These are phyloP conservation scores for Phyllostomus hastatus DNA, from an alignment of 2,113 vertebrate species.

Conservation along the genomic window DNA sequence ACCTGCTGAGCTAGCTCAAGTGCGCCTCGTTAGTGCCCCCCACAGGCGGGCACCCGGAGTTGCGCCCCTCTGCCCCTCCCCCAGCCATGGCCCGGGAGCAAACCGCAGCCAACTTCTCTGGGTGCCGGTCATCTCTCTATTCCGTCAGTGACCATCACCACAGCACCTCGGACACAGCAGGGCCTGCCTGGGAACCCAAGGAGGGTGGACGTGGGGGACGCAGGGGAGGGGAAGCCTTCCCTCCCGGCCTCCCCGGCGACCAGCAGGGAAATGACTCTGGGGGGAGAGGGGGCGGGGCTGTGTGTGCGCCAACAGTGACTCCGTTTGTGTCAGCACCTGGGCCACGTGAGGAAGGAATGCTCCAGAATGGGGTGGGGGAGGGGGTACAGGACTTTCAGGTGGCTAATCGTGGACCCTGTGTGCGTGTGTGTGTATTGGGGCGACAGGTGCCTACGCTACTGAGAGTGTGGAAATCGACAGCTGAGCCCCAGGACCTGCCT, in stretches of 20 bases:
- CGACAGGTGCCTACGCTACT: not conserved
- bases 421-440: not conserved
- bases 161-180: slow-evolving; percentile 50
- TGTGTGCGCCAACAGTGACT: not conserved
- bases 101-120: not conserved
- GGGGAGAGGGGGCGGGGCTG: too few relatives aligned
- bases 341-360: not conserved
- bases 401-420: not conserved
- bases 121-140: slow-evolving; percentile 48
- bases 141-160: slow-evolving; percentile 21
- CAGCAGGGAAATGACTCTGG: not conserved
- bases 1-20: too few relatives aligned
- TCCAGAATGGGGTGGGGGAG: not conserved
- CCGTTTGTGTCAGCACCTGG: not conserved
- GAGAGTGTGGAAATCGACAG: slow-evolving; percentile 10
- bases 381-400: not conserved
- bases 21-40: not conserved
- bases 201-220: not conserved
- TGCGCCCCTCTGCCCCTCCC: not conserved
- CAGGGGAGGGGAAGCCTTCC: not conserved
- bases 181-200: slow-evolving; percentile 15
- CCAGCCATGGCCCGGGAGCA: not conserved
- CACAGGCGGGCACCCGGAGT: accelerated
- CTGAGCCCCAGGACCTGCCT: slow-evolving; percentile 60
- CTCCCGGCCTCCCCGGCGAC: not conserved